Percentiles rank a stretch among this genome's conserved stretches.
Evolutionary conservation across 2,113 vertebrate species (phyloP).

Genomic region (Psammodynastes pulverulentus): DNA sequence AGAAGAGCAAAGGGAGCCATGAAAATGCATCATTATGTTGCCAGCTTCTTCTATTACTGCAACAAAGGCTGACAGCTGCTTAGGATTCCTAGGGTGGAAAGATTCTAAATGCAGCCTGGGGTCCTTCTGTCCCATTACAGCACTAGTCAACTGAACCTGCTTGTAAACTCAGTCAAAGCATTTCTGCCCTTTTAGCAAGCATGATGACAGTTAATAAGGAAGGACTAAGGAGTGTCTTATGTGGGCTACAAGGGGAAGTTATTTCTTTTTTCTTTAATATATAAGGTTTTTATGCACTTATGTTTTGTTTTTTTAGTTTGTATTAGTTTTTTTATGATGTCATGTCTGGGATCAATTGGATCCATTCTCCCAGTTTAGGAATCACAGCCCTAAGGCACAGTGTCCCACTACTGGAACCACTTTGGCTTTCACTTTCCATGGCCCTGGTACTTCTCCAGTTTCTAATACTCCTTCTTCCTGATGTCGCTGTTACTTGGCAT

Average conservation of each 20-base stretch:
- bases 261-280: no score
- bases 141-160: neutral
- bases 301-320: neutral
- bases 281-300: no score
- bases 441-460: neutral
- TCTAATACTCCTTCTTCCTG: neutral
- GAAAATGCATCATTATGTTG: neutral
- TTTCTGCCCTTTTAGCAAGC: neutral
- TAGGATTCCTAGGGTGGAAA: neutral
- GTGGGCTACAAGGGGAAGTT: neutral
- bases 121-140: neutral
- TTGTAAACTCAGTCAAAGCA: neutral
- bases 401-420: neutral
- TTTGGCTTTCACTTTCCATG: neutral
- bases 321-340: neutral
- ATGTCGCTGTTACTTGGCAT: neutral
- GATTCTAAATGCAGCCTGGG: neutral
- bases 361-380: neutral
- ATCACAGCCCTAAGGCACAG: neutral
- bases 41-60: neutral
- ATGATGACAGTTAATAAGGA: neutral
- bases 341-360: neutral
- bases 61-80: neutral
- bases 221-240: neutral
- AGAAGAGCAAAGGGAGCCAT: neutral